phyloP scores from a whole-genome alignment of 2,113 vertebrate genomes.

The Cryptoleucopteryx plumbea region DNA sequence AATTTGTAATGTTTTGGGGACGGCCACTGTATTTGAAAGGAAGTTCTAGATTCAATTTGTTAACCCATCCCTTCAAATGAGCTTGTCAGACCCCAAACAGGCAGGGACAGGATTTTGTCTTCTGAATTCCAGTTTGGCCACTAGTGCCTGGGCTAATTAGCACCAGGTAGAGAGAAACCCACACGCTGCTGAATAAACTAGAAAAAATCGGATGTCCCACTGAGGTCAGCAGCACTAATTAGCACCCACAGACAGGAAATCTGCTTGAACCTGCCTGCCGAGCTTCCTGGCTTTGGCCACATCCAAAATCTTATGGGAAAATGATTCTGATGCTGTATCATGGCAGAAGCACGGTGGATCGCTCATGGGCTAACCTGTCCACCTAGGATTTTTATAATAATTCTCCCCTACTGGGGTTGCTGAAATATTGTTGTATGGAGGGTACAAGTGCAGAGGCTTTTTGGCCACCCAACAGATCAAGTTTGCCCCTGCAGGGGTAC shows the following conservation, averaged over 20 bases:
- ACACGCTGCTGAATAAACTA: not conserved
- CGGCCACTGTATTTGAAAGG: not conserved
- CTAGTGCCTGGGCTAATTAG: not conserved
- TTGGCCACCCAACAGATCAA: not conserved
- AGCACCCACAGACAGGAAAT: not conserved
- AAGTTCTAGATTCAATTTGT: not conserved
- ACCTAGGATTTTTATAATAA: not conserved
- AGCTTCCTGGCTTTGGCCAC: not conserved
- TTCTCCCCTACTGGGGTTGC: not conserved
- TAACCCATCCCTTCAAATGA: not conserved
- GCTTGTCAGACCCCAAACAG: not conserved
- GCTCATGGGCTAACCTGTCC: not conserved
- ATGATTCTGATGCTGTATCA: fast-evolving
- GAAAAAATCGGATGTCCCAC: not conserved
- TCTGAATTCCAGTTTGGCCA: not conserved
- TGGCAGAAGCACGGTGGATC: not conserved
- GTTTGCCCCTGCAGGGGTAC: not conserved
- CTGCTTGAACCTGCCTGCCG: not conserved
- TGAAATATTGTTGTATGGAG: not conserved
- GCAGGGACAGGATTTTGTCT: not conserved
- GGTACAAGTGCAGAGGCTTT: not conserved
- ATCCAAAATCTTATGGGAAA: not conserved
- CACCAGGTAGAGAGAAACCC: not conserved
- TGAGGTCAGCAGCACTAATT: not conserved
- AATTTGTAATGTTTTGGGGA: not conserved